These are phyloP conservation scores for Spisula solida DNA, from an alignment of 2,888 invertebrate species.

Conservation along the genomic window DNA sequence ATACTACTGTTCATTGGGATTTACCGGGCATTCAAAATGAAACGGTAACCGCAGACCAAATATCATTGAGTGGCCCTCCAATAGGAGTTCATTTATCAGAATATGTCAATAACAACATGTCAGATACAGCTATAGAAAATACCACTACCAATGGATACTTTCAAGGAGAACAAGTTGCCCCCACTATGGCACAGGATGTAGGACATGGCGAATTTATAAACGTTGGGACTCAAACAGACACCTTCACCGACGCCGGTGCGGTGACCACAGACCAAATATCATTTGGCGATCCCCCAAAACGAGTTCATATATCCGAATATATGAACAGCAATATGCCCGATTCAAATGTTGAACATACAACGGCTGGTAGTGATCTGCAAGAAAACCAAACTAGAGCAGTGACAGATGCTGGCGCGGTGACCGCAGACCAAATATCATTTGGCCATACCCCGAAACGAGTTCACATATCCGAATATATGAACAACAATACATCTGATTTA, in stretches of 20 bases:
- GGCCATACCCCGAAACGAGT: not conserved
- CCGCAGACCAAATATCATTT: not conserved
- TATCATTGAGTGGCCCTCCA: not conserved
- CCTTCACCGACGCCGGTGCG: not conserved
- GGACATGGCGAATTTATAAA: no score
- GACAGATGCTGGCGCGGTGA: not conserved
- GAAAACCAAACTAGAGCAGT: not conserved
- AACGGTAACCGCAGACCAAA: not conserved
- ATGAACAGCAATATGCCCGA: not conserved
- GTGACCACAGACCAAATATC: not conserved
- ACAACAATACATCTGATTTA: not conserved
- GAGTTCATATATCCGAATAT: not conserved
- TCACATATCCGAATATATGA: not conserved
- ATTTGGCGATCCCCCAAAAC: not conserved
- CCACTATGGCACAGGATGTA: no score
- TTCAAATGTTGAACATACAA: not conserved
- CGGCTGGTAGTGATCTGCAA: not conserved
- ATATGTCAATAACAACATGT: not conserved
- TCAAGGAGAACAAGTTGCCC: no score
- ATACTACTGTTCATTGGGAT: not conserved
- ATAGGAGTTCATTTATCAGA: not conserved
- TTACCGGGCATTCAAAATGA: not conserved
- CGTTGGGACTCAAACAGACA: not conserved
- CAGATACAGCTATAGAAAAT: not conserved
- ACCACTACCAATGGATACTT: not conserved